Conservation (phyloP, 1,140 invertebrate genomes). For the Charaxes varanes region DNA sequence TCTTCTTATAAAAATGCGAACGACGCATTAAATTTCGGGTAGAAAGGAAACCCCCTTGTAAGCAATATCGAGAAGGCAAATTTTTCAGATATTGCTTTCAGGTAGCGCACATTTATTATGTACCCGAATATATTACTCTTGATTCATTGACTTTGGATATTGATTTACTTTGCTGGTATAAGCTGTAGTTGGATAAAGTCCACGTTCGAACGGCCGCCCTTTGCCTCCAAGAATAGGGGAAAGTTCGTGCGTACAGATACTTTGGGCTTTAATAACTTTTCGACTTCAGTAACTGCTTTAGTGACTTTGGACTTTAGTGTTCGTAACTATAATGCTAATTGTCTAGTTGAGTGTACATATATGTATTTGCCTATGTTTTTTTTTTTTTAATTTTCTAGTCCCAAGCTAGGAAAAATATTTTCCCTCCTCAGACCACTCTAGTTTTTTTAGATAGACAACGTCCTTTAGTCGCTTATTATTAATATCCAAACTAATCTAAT, state of each 20-base stretch:
- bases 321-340: too few species aligned
- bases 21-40: slow-evolving; percentile 73
- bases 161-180: slow-evolving; percentile 73
- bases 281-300: too few species aligned
- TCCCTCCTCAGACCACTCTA: too few species aligned
- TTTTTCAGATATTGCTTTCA: slow-evolving; percentile 74
- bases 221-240: slow-evolving; percentile 51
- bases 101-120: slow-evolving; percentile 74
- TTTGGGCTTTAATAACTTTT: slow-evolving; percentile 19
- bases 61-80: slow-evolving; percentile 73
- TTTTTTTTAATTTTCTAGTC: too few species aligned
- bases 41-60: slow-evolving; percentile 73
- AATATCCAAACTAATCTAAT: too few species aligned
- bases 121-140: slow-evolving; percentile 74
- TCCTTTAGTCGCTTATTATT: too few species aligned
- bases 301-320: too few species aligned
- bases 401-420: too few species aligned
- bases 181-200: slow-evolving; percentile 62
- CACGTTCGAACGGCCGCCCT: slow-evolving; percentile 45
- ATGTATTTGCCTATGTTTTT: too few species aligned
- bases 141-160: slow-evolving; percentile 74
- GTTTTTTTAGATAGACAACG: too few species aligned
- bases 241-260: slow-evolving; percentile 39
- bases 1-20: slow-evolving; percentile 73
- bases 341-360: too few species aligned